Evolutionary conservation across 1,140 invertebrate species (phyloP), one percentile per base, ranked within the genome.

Genomic region (Cepaea nemoralis): DNA sequence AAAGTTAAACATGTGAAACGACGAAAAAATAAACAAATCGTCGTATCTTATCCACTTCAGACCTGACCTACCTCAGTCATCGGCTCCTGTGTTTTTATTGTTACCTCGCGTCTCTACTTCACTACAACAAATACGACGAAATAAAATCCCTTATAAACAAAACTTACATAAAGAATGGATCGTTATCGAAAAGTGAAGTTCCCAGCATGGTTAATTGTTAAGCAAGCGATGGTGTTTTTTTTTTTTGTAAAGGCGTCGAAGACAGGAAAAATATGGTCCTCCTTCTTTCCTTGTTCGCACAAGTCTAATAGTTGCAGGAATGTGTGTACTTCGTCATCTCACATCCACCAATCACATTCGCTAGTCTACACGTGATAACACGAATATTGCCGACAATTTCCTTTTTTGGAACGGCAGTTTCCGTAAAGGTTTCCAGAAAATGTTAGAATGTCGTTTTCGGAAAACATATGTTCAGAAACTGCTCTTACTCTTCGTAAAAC

Each of bases 121-220:
- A n/a, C n/a, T n/a, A n/a, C n/a, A n/a, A n/a, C n/a, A n/a, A n/a
- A n/a, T n/a, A n/a, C n/a, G n/a, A n/a, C n/a, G n/a, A n/a, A n/a
- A n/a, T n/a, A n/a, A n/a, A n/a, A n/a, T n/a, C n/a, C n/a, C n/a
- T n/a, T 24, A 55, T 6, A 22, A 55, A 55, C 22, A 55, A 31
- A 31, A 83, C 82, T 83, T 76, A 83, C 82, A 74, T 79, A 70
- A 83, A 83, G 48, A 83, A 83, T 42, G 82, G 82, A 45, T 83
- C 82, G 39, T 81, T 63, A 6, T 83, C 82, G 55, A 83, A 83
- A 24, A 83, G 27, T 35, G 71, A 55, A 37, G 67, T 14, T 31
- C 77, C 75, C 31, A 83, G 39, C 82, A 83, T 83, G 31, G 12
- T 77, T 55, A 24, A 8, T 55, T 22, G 22, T 14, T 22, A 10